phyloP scores from a whole-genome alignment of 1,140 invertebrate species.

The Lethrus apterus region DNA sequence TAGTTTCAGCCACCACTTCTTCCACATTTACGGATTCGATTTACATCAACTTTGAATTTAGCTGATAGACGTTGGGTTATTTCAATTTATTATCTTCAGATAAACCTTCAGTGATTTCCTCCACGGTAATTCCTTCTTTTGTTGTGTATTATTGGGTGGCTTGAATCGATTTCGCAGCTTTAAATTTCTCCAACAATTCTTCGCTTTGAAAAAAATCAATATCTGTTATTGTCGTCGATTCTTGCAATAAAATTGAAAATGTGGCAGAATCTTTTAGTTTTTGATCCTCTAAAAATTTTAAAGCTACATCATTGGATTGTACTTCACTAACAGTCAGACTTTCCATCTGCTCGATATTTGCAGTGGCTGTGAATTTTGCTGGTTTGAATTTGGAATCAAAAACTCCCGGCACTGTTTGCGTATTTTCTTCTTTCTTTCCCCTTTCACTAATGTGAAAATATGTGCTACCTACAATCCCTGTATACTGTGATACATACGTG shows the following conservation, averaged over 20 bases:
- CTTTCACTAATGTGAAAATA: no score
- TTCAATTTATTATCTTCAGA: slow-evolving; percentile 47
- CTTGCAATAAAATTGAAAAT: slow-evolving; percentile 49
- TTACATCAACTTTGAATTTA: slow-evolving; percentile 53
- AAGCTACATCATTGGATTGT: slow-evolving; percentile 34
- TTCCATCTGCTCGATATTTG: slow-evolving; percentile 49
- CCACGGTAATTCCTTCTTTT: slow-evolving; percentile 50
- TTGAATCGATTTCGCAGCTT: slow-evolving; percentile 38
- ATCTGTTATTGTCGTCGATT: slow-evolving; percentile 57
- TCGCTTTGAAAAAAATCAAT: slow-evolving; percentile 52
- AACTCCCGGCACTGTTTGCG: slow-evolving; percentile 45
- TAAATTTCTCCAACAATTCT: slow-evolving; percentile 42
- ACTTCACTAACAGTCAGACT: slow-evolving; percentile 53
- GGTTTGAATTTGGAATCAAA: slow-evolving; percentile 46
- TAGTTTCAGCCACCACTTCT: slow-evolving; percentile 60
- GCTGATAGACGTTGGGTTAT: slow-evolving; percentile 34
- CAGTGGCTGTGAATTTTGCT: slow-evolving; percentile 44
- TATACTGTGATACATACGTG: no score
- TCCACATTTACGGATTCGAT: slow-evolving; percentile 56
- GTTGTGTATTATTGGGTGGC: slow-evolving; percentile 47
- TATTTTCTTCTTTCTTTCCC: slow-evolving; percentile 52
- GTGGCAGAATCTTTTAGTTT: slow-evolving; percentile 40
- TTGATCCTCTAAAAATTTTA: slow-evolving; percentile 17
- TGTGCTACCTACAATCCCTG: no score
- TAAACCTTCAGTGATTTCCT: slow-evolving; percentile 55